Percentiles rank a stretch among this genome's conserved stretches.
These are phyloP conservation scores for Bursaphelenchus okinawaensis DNA, from an alignment of 2,888 invertebrate species.

Conservation along the genomic window DNA sequence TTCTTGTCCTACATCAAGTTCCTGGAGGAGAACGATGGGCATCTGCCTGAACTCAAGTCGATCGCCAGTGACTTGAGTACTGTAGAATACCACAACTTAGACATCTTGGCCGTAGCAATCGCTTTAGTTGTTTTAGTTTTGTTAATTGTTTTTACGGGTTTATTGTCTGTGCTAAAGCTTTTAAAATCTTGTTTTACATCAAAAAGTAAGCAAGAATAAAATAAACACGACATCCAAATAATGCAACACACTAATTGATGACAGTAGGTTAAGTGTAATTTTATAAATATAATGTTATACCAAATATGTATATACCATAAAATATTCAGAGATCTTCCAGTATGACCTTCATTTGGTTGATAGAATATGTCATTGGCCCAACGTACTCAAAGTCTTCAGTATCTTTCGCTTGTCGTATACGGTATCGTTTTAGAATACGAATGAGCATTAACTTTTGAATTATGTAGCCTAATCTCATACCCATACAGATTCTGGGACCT, in stretches of 20 bases:
- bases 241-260: too few relatives aligned
- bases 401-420: not conserved
- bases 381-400: not conserved
- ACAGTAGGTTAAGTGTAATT: too few relatives aligned
- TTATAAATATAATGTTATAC: too few relatives aligned
- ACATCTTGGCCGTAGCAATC: not conserved
- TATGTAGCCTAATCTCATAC: slow-evolving; percentile 19
- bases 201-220: too few relatives aligned
- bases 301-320: not conserved
- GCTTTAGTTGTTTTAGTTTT: not conserved
- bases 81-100: slow-evolving; percentile 6
- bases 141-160: not conserved
- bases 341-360: not conserved
- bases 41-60: slow-evolving; percentile 17
- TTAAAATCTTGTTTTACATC: too few relatives aligned
- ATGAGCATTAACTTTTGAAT: slow-evolving; percentile 15
- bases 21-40: slow-evolving; percentile 15
- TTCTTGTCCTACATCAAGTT: slow-evolving; percentile 16
- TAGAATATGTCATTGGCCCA: not conserved
- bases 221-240: too few relatives aligned
- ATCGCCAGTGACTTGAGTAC: not conserved
- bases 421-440: not conserved
- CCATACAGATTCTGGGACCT: slow-evolving; percentile 15
- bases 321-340: not conserved
- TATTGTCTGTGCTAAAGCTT: not conserved